Percentiles rank a stretch among this genome's conserved stretches.
These are phyloP conservation scores for Encarsia formosa DNA, from an alignment of 2,888 invertebrate species.

Conservation along the genomic window DNA sequence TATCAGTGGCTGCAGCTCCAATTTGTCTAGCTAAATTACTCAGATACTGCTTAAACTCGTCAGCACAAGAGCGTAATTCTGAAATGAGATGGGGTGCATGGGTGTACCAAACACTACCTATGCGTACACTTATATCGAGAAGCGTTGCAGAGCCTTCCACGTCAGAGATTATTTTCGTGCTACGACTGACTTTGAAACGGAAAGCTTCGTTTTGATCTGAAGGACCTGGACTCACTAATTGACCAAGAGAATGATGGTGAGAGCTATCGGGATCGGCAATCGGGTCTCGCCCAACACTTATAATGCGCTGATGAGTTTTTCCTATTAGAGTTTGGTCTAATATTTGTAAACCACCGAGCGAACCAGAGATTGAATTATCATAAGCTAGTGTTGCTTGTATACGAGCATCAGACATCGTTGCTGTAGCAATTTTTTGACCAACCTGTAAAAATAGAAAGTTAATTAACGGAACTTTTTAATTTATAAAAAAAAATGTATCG, in stretches of 20 bases:
- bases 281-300: constrained; percentile 78
- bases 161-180: constrained; percentile 22
- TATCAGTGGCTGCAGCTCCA: constrained; percentile 86
- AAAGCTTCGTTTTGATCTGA: constrained; percentile 50
- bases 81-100: constrained; percentile 83
- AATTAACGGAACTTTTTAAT: no score
- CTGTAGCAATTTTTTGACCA: constrained; percentile 88
- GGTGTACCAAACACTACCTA: constrained; percentile 75
- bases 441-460: constrained; percentile 10
- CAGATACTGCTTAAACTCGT: constrained; percentile 85
- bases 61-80: constrained; percentile 83
- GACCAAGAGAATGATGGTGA: constrained; percentile 33
- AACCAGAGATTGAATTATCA: constrained; percentile 67
- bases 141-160: constrained; percentile 36
- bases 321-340: constrained; percentile 84
- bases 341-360: constrained; percentile 86
- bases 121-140: constrained; percentile 47
- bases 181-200: constrained; percentile 54
- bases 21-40: constrained; percentile 81
- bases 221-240: constrained; percentile 39
- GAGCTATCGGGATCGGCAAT: constrained; percentile 52
- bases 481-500: background rate
- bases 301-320: constrained; percentile 76
- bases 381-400: constrained; percentile 78
- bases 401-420: constrained; percentile 85